These are phyloP conservation scores for Tarsius wallacei DNA, from an alignment of 2,797 vertebrate genomes.

Conservation along the genomic window DNA sequence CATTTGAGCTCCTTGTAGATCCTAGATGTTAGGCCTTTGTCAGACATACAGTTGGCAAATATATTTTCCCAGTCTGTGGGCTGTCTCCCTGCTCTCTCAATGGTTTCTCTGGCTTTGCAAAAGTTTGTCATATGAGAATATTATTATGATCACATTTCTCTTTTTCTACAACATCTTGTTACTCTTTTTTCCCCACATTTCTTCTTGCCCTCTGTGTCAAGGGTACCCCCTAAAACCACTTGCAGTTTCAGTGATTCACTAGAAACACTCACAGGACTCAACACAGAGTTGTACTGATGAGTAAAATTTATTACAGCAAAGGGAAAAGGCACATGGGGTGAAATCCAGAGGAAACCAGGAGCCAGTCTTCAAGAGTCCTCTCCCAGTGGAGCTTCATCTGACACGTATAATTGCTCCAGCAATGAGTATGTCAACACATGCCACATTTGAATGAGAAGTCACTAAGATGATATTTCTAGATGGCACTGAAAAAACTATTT, in stretches of 20 bases:
- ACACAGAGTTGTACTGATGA: not conserved
- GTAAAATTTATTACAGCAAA: not conserved
- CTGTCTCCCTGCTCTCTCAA: too few relatives aligned
- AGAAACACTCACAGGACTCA: not conserved
- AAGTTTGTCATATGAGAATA: not conserved
- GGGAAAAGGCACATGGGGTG: not conserved
- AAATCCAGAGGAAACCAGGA: not conserved
- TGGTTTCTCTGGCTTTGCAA: too few relatives aligned
- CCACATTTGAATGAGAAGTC: not conserved
- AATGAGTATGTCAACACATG: not conserved
- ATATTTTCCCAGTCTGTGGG: too few relatives aligned
- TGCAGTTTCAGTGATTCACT: not conserved
- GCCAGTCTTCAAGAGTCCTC: not conserved
- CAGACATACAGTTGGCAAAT: too few relatives aligned
- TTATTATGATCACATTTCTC: not conserved
- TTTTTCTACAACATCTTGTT: not conserved
- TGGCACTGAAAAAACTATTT: slow-evolving; percentile 30
- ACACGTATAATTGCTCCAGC: not conserved
- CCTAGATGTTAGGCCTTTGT: too few relatives aligned
- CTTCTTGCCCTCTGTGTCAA: not conserved
- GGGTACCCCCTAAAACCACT: not conserved
- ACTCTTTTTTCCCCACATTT: not conserved
- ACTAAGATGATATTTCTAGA: not conserved
- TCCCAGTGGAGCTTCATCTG: not conserved
- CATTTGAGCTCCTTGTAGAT: too few relatives aligned